Percentiles rank a stretch among this genome's conserved stretches.
Evolutionary conservation across 2,888 invertebrate species (phyloP).

Genomic region (Catonia carolina): DNA sequence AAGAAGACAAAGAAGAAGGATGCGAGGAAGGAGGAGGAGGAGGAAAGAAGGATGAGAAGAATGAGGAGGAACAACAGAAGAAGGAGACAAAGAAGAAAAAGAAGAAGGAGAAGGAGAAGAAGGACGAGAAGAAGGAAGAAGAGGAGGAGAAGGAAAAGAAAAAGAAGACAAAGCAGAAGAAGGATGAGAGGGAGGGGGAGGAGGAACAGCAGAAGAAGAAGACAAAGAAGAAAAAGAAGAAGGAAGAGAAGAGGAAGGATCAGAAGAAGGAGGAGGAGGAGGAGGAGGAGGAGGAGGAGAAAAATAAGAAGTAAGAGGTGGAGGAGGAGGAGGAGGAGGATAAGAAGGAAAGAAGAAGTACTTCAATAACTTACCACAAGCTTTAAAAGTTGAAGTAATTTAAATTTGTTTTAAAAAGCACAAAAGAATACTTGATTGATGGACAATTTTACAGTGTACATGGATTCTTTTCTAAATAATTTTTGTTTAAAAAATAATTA

Average conservation of each 20-base stretch:
- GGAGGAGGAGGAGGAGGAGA: not conserved
- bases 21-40: not conserved
- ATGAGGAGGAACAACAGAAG: not conserved
- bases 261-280: not conserved
- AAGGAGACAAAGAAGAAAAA: not conserved
- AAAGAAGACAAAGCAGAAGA: not conserved
- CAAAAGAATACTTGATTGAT: no score
- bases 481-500: no score
- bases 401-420: no score
- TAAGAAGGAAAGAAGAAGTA: not conserved
- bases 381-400: no score
- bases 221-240: not conserved
- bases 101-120: not conserved
- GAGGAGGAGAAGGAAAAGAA: not conserved
- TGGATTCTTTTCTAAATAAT: no score
- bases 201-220: no score
- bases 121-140: not conserved
- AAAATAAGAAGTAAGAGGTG: not conserved
- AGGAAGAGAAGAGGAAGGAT: not conserved
- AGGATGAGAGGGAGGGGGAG: no score
- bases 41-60: not conserved
- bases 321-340: not conserved
- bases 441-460: no score
- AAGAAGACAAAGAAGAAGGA: no score
- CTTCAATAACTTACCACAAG: no score